These are phyloP conservation scores for Burhinus bistriatus DNA, from an alignment of 2,113 vertebrate genomes.

Conservation along the genomic window DNA sequence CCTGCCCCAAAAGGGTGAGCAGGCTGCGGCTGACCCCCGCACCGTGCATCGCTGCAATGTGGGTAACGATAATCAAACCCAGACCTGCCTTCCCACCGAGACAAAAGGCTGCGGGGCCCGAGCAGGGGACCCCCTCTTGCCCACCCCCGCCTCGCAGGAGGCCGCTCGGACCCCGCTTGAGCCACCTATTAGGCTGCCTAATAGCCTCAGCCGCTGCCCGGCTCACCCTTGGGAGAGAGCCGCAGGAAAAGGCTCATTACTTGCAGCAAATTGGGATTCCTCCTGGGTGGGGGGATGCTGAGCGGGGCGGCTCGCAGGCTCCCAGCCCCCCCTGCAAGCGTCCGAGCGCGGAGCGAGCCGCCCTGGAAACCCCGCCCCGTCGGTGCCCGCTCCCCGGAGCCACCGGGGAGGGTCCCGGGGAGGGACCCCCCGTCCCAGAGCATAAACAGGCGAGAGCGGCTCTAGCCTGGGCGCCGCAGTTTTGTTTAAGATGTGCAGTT, in stretches of 20 bases:
- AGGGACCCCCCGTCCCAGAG: background rate
- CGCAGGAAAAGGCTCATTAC: background rate
- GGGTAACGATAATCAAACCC: background rate
- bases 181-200: background rate
- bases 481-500: background rate
- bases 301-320: background rate
- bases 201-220: background rate
- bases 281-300: background rate
- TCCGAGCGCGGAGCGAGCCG: background rate
- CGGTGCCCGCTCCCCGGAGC: background rate
- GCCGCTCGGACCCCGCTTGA: background rate
- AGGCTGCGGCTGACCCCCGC: background rate
- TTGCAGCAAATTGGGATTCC: background rate
- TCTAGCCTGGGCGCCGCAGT: background rate
- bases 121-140: background rate
- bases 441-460: background rate
- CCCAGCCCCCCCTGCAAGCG: background rate
- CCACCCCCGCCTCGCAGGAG: background rate
- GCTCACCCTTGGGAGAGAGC: background rate
- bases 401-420: too few species aligned
- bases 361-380: background rate
- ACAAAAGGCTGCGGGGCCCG: background rate
- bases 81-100: background rate
- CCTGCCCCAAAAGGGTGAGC: background rate
- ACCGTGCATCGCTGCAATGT: background rate